These are phyloP conservation scores for Meriones unguiculatus DNA, from an alignment of 2,113 vertebrate species.

Conservation along the genomic window DNA sequence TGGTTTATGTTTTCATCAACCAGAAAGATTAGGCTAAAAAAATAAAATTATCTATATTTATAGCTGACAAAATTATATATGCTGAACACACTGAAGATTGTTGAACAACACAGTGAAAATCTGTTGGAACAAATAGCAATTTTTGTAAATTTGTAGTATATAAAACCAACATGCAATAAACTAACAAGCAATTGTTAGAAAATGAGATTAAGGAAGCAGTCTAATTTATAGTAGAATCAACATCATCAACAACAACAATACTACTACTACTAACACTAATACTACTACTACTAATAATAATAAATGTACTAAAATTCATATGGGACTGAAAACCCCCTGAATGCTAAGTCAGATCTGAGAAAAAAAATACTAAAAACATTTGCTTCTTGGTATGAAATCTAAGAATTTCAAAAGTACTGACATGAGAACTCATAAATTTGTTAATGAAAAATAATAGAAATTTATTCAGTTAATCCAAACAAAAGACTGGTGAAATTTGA, in stretches of 20 bases:
- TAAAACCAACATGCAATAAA: neutral
- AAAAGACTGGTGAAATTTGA: neutral
- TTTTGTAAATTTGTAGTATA: neutral
- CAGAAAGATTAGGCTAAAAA: neutral
- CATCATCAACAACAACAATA: neutral
- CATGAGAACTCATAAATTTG: neutral
- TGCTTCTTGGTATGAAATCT: neutral
- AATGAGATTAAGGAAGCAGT: neutral
- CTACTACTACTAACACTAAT: neutral
- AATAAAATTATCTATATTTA: neutral
- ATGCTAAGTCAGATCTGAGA: neutral
- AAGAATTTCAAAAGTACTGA: neutral
- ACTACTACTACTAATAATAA: no score
- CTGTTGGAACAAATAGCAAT: neutral
- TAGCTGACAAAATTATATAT: neutral
- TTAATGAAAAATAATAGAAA: neutral
- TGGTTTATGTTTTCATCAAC: neutral
- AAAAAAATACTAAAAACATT: neutral
- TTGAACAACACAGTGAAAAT: neutral
- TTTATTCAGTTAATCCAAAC: neutral
- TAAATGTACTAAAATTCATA: neutral
- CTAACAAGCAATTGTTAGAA: neutral
- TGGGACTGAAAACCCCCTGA: neutral
- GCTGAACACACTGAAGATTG: neutral
- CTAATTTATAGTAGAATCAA: neutral